Evolutionary conservation across 2,797 vertebrate genomes (phyloP), one percentile per base, ranked within the genome.

Genomic region (Anguilla obscura): DNA sequence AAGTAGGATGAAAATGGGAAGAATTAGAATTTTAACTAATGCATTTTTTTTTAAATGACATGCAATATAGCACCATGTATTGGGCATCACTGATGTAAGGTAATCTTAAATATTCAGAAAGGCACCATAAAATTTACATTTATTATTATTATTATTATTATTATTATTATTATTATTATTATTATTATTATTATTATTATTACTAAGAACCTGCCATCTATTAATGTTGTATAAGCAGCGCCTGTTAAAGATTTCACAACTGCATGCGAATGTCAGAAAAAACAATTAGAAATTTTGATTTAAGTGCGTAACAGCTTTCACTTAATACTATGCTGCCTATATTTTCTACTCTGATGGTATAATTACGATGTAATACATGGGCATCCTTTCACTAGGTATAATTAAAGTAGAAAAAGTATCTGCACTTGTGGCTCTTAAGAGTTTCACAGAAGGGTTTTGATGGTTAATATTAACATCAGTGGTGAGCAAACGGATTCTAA

Each of bases 201-300:
- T 52, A 52, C 9, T 50, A 50, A 50, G 48, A 50, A 9, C 93
- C 88, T 90, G 89, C 92, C 93, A 94, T 96, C 93, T 95, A 94
- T 92, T 71, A 10, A 33, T 1, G 27, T n/a, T 71, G 27, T 27
- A 71, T 71, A 33, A 30, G 27, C 27, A 71, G 69, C 30, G 69
- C 27, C 27, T 71, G 27, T 30, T 71, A 14, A 71, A 71, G 27
- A 27, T 71, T 71, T 71, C 27, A 71, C 16, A 66, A 66, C 3
- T 16, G 89, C 89, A 58, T 89, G 88, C 89, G 91, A 90, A 88
- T 91, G 50, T 84, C 40, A 87, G 0, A 3, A 89, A 33, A 89
- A 90, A 90, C 58, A 2, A 66, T 24, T 21, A 0, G 21, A 0
- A 6, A 24, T 66, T 21, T 66, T 66, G 63, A 24, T n/a, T 24